These are phyloP conservation scores for Pachyramphus minor DNA, from an alignment of 2,113 vertebrate species.

Conservation along the genomic window DNA sequence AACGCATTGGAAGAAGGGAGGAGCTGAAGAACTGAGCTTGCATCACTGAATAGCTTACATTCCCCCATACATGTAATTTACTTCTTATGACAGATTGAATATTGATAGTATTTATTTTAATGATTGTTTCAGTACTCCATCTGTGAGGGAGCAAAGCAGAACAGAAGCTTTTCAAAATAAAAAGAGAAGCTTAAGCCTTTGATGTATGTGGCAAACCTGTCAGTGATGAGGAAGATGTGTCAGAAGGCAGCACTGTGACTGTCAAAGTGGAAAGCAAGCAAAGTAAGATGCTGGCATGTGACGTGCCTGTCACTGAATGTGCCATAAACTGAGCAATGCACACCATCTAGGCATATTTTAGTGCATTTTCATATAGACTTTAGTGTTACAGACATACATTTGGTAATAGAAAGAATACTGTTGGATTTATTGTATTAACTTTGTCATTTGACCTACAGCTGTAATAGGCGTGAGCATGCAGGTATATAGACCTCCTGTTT, in stretches of 20 bases:
- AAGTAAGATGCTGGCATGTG: background rate
- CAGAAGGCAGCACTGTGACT: slow-evolving; percentile 10
- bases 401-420: background rate
- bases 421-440: background rate
- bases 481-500: background rate
- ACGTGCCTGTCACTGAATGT: background rate
- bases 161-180: slow-evolving; percentile 53
- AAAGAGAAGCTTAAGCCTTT: slow-evolving; percentile 14
- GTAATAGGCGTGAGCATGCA: background rate
- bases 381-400: background rate
- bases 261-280: slow-evolving; percentile 13
- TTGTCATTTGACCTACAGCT: background rate
- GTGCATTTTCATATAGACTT: background rate
- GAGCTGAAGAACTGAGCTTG: background rate
- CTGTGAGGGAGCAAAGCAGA: slow-evolving; percentile 9
- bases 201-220: slow-evolving; percentile 33
- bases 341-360: background rate
- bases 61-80: background rate
- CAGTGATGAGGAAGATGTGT: background rate
- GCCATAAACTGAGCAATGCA: background rate
- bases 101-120: slow-evolving; percentile 42
- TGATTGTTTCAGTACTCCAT: slow-evolving; percentile 5
- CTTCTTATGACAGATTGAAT: slow-evolving; percentile 18
- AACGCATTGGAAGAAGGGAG: background rate
- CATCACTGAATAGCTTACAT: background rate